Conservation (phyloP, 2,797 vertebrate genomes). For the Scleropages formosus region DNA sequence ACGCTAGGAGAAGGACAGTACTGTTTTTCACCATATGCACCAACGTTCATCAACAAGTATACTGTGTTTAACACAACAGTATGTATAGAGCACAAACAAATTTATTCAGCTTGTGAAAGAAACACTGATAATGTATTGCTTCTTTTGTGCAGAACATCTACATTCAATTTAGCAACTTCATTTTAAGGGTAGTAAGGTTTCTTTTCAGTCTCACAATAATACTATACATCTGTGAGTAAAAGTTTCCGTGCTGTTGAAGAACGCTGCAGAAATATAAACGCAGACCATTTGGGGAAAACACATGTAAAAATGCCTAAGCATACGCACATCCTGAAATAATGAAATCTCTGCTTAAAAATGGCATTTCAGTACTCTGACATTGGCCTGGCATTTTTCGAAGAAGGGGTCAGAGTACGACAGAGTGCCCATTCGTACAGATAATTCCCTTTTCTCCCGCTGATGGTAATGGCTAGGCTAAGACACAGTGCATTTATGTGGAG, state of each 20-base stretch:
- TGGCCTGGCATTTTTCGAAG: not conserved
- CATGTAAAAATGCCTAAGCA: not conserved
- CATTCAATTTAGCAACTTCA: not conserved
- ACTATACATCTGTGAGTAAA: not conserved
- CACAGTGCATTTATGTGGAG: conserved; percentile 78
- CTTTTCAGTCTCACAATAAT: not conserved
- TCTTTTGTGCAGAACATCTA: not conserved
- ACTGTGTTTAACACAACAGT: no score
- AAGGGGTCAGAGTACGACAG: conserved; percentile 35
- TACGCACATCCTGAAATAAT: not conserved
- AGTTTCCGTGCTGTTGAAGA: not conserved
- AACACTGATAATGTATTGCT: no score
- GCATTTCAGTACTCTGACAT: not conserved
- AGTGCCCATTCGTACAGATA: conserved; percentile 44
- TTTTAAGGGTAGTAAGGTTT: not conserved
- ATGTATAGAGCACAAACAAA: no score
- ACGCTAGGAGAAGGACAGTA: no score
- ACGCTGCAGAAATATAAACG: not conserved
- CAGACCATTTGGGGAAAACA: not conserved
- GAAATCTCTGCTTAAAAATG: conserved; percentile 1
- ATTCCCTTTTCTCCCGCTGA: conserved; percentile 51
- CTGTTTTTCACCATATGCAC: no score
- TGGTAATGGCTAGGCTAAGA: conserved; percentile 75
- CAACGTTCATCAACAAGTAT: no score
- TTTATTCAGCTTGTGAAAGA: no score